Evolutionary conservation across 1,140 invertebrate genomes (phyloP), one percentile per base, ranked within the genome.

Genomic region (Megalopta genalis): DNA sequence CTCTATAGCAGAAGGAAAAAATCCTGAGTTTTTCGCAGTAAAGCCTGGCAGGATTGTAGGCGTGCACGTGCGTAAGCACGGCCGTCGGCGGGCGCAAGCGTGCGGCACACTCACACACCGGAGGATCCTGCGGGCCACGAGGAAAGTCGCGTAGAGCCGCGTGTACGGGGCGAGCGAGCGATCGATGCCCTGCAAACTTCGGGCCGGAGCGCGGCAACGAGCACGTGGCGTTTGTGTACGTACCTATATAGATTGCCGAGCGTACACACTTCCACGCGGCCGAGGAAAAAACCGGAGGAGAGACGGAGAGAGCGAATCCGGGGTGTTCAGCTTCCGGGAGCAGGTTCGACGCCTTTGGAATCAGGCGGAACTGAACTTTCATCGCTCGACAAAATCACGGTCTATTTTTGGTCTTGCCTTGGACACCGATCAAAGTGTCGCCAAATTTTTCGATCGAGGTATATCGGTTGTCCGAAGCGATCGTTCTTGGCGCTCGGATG

Each of bases 161-260:
- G 70, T 77, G 66, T 77, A 72, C 63, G 77, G 39, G 68, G 67
- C 54, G 37, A 49, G 21, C 60, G 59, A 67, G 46, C 84, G 91
- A 92, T 92, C 91, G 91, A 91, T 92, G 90, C 85, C 85, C 86
- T 78, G 88, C 88, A 89, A 90, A 90, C 81, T 92, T 90, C 82
- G 86, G 69, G 76, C 73, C 86, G 84, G 84, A 86, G 83, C 90
- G 84, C 77, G 80, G 76, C 72, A 74, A 72, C 81, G 88, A 90
- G 84, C 89, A 88, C 88, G 89, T 88, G 87, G 88, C 85, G 64
- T 57, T 77, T 69, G 79, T 88, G 80, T 87, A 73, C 79, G 86
- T 87, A 73, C 69, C 69, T 79, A 79, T 79, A 79, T 79, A 79
- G 49, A 79, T 74, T 79, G 54, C 52, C 14, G n/a, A n/a, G 52